phyloP scores from a whole-genome alignment of 2,797 vertebrate genomes.

The Eulemur rubriventer region DNA sequence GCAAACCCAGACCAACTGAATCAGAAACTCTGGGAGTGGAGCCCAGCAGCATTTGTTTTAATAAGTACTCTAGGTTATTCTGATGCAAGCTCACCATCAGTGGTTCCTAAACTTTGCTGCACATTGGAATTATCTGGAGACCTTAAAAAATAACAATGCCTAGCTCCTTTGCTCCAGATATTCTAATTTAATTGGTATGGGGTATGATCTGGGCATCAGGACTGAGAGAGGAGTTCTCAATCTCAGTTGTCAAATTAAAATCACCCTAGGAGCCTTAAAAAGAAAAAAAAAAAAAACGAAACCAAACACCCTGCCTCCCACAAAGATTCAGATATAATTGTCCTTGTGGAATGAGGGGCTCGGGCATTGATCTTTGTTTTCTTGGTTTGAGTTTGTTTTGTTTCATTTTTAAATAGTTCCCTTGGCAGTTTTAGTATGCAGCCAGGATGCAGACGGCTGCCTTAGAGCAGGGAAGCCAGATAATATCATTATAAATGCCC shows the following conservation, averaged over 20 bases:
- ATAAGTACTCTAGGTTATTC: neutral
- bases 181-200: neutral
- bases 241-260: constrained; percentile 21
- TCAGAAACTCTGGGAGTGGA: neutral
- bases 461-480: neutral
- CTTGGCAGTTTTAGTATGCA: neutral
- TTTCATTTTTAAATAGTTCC: neutral
- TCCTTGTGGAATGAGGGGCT: neutral
- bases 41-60: neutral
- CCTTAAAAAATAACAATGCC: neutral
- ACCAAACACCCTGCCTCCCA: neutral
- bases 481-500: neutral
- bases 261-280: neutral
- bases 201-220: neutral
- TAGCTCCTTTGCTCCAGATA: neutral
- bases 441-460: neutral
- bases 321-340: neutral
- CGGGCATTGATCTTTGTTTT: neutral
- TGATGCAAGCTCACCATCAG: neutral
- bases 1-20: neutral
- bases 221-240: neutral
- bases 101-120: neutral
- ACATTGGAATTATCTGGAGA: neutral
- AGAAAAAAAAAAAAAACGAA: neutral
- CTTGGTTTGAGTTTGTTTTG: neutral